phyloP scores from a whole-genome alignment of 2,113 vertebrate species.

The Formicarius rufipectus region DNA sequence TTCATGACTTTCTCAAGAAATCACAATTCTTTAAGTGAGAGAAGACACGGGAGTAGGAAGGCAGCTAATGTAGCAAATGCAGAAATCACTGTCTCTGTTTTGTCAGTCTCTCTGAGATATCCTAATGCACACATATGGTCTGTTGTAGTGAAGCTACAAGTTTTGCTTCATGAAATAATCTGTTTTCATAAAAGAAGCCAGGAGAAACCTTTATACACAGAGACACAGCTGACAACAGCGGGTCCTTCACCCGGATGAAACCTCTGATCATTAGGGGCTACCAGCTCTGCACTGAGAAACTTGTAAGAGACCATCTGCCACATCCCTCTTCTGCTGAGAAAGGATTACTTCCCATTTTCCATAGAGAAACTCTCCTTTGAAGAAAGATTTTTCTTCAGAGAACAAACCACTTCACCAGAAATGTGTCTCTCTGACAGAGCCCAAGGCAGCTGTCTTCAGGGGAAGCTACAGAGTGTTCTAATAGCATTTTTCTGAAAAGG shows the following conservation, averaged over 20 bases:
- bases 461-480: background rate
- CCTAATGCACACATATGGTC: background rate
- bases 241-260: background rate
- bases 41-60: background rate
- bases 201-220: background rate
- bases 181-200: background rate
- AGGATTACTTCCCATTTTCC: background rate
- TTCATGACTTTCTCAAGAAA: background rate
- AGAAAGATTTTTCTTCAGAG: background rate
- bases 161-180: background rate
- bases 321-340: background rate
- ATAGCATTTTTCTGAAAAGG: background rate
- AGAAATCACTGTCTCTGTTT: background rate
- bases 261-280: background rate
- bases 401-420: background rate
- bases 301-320: background rate
- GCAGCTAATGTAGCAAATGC: background rate
- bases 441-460: background rate
- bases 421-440: background rate
- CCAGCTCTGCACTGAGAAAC: background rate
- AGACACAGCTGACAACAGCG: background rate
- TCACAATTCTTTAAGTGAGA: background rate
- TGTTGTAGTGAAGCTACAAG: fast-evolving
- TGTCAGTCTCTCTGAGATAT: background rate
- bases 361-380: background rate